Percentiles rank a stretch among this genome's conserved stretches.
Conservation (phyloP, 1,140 invertebrate species). For the Pectinophora gossypiella region DNA sequence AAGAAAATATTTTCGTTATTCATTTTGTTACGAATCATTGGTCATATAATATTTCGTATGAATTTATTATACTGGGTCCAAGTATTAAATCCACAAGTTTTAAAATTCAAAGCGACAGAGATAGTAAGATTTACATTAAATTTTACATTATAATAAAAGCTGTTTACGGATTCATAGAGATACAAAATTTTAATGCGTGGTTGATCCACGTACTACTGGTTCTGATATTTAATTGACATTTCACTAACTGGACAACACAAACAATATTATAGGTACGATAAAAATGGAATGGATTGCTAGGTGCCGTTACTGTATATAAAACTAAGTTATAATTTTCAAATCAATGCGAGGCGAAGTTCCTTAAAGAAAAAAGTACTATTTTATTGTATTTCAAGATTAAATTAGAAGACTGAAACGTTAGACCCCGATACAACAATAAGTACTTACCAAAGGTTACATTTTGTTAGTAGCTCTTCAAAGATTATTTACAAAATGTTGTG, state of each 20-base stretch:
- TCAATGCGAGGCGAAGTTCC: constrained; percentile 36
- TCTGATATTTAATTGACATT: constrained; percentile 47
- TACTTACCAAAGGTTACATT: constrained; percentile 31
- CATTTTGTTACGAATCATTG: constrained; percentile 41
- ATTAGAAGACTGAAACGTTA: constrained; percentile 13
- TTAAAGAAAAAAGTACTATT: neutral
- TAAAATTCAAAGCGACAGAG: too few relatives aligned
- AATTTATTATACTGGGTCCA: constrained; percentile 9
- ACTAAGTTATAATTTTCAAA: constrained; percentile 15
- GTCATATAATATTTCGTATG: constrained; percentile 34
- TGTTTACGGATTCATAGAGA: too few relatives aligned
- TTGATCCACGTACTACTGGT: too few relatives aligned
- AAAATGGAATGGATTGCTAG: constrained; percentile 41
- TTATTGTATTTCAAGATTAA: too few relatives aligned
- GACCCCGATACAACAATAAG: constrained; percentile 26
- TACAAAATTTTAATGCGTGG: too few relatives aligned
- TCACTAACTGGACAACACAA: constrained; percentile 31
- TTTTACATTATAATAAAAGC: too few relatives aligned
- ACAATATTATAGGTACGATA: constrained; percentile 18
- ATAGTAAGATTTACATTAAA: too few relatives aligned
- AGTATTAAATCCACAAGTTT: neutral
- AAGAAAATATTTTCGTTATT: constrained; percentile 46
- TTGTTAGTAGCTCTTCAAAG: constrained; percentile 19
- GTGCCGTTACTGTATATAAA: constrained; percentile 31
- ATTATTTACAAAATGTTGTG: constrained; percentile 18